These are phyloP conservation scores for Phyto melanocephala DNA, from an alignment of 2,888 invertebrate species.

Conservation along the genomic window DNA sequence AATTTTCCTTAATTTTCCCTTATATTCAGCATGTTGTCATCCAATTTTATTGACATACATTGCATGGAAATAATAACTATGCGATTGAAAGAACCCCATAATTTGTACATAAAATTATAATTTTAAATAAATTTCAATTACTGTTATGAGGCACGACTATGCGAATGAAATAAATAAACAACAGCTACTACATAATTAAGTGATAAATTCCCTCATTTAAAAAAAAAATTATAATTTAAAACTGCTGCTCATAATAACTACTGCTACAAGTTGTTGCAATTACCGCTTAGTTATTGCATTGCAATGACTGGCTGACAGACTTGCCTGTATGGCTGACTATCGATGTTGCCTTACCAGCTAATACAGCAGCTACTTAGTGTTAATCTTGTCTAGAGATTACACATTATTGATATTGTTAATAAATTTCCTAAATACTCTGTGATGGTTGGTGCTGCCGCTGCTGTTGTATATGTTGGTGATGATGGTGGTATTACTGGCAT, in stretches of 20 bases:
- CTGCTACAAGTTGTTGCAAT: conserved; percentile 34
- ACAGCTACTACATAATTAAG: conserved; percentile 46
- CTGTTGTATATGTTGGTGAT: not conserved
- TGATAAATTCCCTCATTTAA: conserved; percentile 53
- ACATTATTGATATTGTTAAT: conserved; percentile 55
- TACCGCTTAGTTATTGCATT: not conserved
- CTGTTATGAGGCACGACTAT: not conserved
- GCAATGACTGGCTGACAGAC: not conserved
- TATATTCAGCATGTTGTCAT: not conserved
- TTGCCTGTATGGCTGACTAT: conserved; percentile 5
- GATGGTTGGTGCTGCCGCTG: not conserved
- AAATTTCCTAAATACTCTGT: conserved; percentile 50
- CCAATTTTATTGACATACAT: not conserved
- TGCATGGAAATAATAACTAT: not conserved
- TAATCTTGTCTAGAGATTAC: conserved; percentile 59
- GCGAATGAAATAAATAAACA: too few species aligned
- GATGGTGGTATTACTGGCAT: not conserved
- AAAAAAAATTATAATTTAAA: conserved; percentile 31
- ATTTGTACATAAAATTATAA: conserved; percentile 29
- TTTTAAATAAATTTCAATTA: conserved; percentile 36
- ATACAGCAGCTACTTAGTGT: conserved; percentile 36
- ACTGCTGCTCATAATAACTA: not conserved
- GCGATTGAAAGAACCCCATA: not conserved
- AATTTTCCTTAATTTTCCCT: not conserved
- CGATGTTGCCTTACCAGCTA: conserved; percentile 7